Evolutionary conservation across 2,888 invertebrate species (phyloP).

Genomic region (Drosophila bunnanda): DNA sequence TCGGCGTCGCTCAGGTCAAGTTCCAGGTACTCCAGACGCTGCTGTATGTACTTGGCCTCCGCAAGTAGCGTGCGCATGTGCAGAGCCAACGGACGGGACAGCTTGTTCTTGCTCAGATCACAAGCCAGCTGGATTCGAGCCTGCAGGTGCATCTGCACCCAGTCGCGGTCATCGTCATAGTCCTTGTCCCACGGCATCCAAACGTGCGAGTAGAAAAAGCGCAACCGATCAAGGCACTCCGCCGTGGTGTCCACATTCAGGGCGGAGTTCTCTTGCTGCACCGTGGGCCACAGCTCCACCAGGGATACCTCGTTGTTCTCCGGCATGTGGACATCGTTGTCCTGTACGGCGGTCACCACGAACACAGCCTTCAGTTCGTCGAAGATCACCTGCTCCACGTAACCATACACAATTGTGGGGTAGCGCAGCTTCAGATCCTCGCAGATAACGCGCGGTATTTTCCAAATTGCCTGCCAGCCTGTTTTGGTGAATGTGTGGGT

Average conservation of each 20-base stretch:
- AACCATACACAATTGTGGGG: constrained; percentile 87
- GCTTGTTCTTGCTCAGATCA: constrained; percentile 86
- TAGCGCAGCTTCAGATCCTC: constrained; percentile 86
- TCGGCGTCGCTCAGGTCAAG: constrained; percentile 83
- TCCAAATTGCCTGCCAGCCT: constrained; percentile 89
- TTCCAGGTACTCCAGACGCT: constrained; percentile 85
- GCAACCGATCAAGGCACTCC: constrained; percentile 86
- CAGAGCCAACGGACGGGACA: constrained; percentile 85
- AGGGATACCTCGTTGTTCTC: constrained; percentile 86
- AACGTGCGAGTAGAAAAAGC: constrained; percentile 87
- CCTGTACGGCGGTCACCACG: constrained; percentile 86
- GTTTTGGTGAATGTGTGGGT: neutral
- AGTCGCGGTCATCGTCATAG: constrained; percentile 86
- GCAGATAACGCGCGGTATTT: constrained; percentile 87
- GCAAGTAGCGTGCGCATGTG: constrained; percentile 86
- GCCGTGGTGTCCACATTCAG: constrained; percentile 86
- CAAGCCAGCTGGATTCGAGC: constrained; percentile 86
- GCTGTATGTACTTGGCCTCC: constrained; percentile 86
- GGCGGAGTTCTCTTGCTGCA: constrained; percentile 85
- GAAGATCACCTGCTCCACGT: constrained; percentile 86
- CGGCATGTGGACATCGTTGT: constrained; percentile 86
- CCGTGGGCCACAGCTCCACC: constrained; percentile 87
- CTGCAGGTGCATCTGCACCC: constrained; percentile 86
- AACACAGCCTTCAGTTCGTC: constrained; percentile 86
- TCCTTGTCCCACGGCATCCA: constrained; percentile 88